Conservation (phyloP, 2,888 invertebrate genomes). For the Sylvicola fuscatus region DNA sequence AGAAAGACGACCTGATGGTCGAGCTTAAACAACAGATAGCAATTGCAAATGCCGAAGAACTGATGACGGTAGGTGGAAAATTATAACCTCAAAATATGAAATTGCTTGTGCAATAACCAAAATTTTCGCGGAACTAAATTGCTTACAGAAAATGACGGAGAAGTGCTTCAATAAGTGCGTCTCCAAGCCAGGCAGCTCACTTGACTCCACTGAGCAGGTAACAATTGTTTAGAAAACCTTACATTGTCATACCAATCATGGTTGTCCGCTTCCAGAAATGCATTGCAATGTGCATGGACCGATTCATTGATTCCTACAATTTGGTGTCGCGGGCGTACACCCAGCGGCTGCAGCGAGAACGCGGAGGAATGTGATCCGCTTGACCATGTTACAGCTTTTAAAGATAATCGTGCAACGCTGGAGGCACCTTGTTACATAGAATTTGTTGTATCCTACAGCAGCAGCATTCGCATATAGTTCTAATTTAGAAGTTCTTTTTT, state of each 20-base stretch:
- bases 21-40: slow-evolving; percentile 91
- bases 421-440: no score
- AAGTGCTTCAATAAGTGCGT: slow-evolving; percentile 95
- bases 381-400: no score
- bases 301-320: slow-evolving; percentile 94
- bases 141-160: slow-evolving; percentile 67
- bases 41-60: slow-evolving; percentile 80
- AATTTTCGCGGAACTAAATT: slow-evolving; percentile 5
- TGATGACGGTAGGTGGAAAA: slow-evolving; percentile 45
- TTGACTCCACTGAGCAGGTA: slow-evolving; percentile 80
- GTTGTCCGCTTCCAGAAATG: slow-evolving; percentile 83
- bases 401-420: no score
- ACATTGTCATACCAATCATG: no score
- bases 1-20: slow-evolving; percentile 79
- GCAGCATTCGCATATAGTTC: no score
- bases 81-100: slow-evolving; percentile 7
- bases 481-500: no score
- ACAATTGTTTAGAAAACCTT: slow-evolving; percentile 1
- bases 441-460: no score
- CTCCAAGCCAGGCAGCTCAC: slow-evolving; percentile 67
- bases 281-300: slow-evolving; percentile 93
- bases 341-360: slow-evolving; percentile 64
- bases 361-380: not conserved
- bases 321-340: slow-evolving; percentile 78
- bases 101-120: no score